A percentile compares a stretch with the other conserved stretches of the same genome.
Conservation (phyloP, 2,113 vertebrate genomes). For the Guaruba guarouba region DNA sequence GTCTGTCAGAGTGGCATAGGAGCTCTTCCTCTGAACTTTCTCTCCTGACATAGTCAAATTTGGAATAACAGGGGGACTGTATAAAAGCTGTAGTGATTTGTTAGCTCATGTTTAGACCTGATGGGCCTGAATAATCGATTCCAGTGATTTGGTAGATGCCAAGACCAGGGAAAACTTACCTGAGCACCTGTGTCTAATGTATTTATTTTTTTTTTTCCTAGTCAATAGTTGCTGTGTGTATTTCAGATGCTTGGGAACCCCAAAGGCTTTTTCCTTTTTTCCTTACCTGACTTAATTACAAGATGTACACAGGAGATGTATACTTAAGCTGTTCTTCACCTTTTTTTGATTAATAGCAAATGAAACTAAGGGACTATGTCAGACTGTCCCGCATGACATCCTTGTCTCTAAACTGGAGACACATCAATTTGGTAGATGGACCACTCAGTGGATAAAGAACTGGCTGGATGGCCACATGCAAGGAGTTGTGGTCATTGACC, state of each 20-base stretch:
- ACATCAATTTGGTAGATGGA: background rate
- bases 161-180: background rate
- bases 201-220: rapidly evolving
- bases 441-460: background rate
- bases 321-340: background rate
- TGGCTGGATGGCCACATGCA: background rate
- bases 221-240: background rate
- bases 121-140: background rate
- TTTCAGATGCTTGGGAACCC: background rate
- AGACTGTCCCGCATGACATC: background rate
- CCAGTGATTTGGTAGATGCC: background rate
- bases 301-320: background rate
- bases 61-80: background rate
- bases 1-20: background rate
- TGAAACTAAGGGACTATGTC: background rate
- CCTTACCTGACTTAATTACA: background rate
- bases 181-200: background rate
- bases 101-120: background rate
- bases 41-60: background rate
- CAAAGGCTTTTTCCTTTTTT: background rate
- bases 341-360: background rate
- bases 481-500: background rate
- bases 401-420: background rate
- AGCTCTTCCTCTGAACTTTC: background rate
- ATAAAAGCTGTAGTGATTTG: background rate